A percentile compares a stretch with the other conserved stretches of the same genome.
These are phyloP conservation scores for Heliconius hermathena DNA, from an alignment of 1,140 invertebrate genomes.

Conservation along the genomic window DNA sequence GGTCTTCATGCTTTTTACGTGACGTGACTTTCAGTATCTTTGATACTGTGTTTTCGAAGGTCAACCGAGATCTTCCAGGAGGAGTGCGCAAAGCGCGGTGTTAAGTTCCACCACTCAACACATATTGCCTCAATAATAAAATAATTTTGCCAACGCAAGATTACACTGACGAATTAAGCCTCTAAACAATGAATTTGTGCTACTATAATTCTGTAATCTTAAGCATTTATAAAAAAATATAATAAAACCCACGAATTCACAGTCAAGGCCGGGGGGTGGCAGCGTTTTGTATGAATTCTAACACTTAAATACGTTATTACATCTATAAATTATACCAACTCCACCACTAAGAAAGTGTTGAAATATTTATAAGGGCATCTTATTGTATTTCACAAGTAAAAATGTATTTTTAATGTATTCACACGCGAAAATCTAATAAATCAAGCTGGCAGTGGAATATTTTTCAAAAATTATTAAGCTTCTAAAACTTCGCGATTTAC, in stretches of 20 bases:
- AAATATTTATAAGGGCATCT: conserved; percentile 13
- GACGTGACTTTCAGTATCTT: too few relatives aligned
- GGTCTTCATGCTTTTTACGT: too few relatives aligned
- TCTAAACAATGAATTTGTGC: not conserved
- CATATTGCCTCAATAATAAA: too few relatives aligned
- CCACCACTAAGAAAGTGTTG: not conserved
- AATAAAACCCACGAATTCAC: not conserved
- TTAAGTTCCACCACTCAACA: too few relatives aligned
- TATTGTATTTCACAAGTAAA: not conserved
- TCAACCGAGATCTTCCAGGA: too few relatives aligned
- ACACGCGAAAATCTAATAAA: conserved; percentile 11
- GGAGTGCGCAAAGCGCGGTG: too few relatives aligned
- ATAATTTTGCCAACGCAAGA: not conserved
- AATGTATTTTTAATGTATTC: not conserved
- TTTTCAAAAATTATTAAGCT: conserved; percentile 14
- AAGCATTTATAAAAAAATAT: not conserved
- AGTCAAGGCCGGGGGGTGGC: not conserved
- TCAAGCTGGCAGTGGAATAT: not conserved
- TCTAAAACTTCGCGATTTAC: not conserved
- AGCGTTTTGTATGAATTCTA: not conserved
- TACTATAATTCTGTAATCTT: not conserved
- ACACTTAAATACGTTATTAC: conserved; percentile 6
- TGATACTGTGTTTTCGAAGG: too few relatives aligned
- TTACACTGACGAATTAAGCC: not conserved
- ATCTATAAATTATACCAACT: not conserved